Conservation (phyloP, 2,888 invertebrate genomes). For the Timema cristinae region DNA sequence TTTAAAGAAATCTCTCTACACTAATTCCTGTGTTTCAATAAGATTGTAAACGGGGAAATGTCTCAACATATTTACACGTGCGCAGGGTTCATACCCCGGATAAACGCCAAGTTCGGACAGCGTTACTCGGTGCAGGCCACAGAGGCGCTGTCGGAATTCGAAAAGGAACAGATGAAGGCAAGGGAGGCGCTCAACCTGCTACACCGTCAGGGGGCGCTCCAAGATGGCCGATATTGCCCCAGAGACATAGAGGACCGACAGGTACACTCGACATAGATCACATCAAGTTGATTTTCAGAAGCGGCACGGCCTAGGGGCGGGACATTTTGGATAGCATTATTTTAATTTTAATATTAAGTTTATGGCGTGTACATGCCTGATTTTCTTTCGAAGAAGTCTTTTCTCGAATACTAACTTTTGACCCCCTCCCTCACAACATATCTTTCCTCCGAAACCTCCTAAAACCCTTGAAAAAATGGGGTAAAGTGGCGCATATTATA, state of each 20-base stretch:
- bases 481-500: no score
- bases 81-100: slow-evolving; percentile 62
- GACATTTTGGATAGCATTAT: no score
- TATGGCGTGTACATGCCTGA: no score
- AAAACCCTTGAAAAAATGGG: no score
- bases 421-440: no score
- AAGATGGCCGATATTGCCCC: slow-evolving; percentile 60
- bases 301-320: no score
- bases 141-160: slow-evolving; percentile 69
- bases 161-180: slow-evolving; percentile 56
- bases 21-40: background rate
- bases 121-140: slow-evolving; percentile 67
- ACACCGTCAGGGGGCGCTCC: slow-evolving; percentile 55
- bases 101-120: slow-evolving; percentile 64
- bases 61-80: background rate
- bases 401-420: no score
- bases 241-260: slow-evolving; percentile 58
- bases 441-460: no score
- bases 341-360: no score
- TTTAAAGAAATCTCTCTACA: no score
- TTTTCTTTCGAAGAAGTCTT: no score
- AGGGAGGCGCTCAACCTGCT: slow-evolving; percentile 57
- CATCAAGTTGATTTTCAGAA: no score
- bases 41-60: background rate
- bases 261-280: slow-evolving; percentile 41